These are phyloP conservation scores for Corythoichthys haematopterus DNA, from an alignment of 2,113 vertebrate genomes.

Conservation along the genomic window DNA sequence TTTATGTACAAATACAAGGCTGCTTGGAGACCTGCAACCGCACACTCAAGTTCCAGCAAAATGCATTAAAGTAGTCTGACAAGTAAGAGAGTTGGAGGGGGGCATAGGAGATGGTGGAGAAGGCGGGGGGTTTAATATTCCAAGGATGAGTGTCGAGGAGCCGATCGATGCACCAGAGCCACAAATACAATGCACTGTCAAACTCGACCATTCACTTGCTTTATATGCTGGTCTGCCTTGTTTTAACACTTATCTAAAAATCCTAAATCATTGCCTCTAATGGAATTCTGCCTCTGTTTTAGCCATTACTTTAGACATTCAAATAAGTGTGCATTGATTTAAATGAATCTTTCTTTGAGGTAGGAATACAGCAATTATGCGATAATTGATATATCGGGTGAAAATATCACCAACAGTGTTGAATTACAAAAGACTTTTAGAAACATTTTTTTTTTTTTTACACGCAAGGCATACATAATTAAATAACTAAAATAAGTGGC, in stretches of 20 bases:
- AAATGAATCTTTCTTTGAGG: background rate
- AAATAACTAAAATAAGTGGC: too few relatives aligned
- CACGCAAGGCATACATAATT: too few relatives aligned
- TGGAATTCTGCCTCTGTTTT: background rate
- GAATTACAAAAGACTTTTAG: background rate
- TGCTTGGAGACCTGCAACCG: conserved; percentile 9
- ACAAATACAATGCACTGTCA: conserved; percentile 30
- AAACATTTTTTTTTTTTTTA: too few relatives aligned
- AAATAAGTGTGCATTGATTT: conserved; percentile 4
- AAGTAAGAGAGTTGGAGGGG: conserved; percentile 35
- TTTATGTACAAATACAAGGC: conserved; percentile 47
- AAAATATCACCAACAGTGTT: background rate
- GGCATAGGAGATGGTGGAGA: background rate
- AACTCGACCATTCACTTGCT: conserved; percentile 9
- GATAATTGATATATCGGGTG: background rate
- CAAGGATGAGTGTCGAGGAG: conserved; percentile 11
- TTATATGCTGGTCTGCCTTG: conserved; percentile 1
- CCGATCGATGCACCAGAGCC: conserved; percentile 41
- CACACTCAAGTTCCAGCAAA: conserved; percentile 33
- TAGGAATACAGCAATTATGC: background rate
- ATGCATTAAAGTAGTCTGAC: conserved; percentile 49
- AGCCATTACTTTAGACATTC: background rate
- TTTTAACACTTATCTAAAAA: conserved; percentile 5
- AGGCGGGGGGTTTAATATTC: conserved; percentile 14
- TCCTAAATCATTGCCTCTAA: background rate